These are phyloP conservation scores for Babyrousa celebensis DNA, from an alignment of 2,797 vertebrate species.

Conservation along the genomic window DNA sequence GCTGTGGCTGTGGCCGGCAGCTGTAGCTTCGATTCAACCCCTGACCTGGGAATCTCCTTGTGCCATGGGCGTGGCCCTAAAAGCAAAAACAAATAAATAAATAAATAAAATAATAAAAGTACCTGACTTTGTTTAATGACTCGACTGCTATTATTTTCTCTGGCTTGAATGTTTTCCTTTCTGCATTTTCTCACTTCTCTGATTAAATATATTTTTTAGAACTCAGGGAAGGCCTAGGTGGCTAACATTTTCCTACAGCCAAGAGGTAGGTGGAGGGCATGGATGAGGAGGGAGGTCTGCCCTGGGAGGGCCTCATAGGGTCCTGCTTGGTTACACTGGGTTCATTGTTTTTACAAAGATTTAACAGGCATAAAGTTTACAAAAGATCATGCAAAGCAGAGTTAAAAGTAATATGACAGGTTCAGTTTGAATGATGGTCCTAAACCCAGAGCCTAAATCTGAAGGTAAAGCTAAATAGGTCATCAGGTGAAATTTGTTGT, in stretches of 20 bases:
- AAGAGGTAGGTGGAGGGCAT: not conserved
- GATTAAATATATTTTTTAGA: not conserved
- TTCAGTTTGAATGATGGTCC: not conserved
- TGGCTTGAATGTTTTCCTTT: not conserved
- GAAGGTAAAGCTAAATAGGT: not conserved
- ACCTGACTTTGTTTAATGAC: not conserved
- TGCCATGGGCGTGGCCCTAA: too few relatives aligned
- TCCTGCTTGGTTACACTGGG: not conserved
- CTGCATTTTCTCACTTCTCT: not conserved
- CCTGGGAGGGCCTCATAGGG: not conserved
- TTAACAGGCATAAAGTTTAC: not conserved
- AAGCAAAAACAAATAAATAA: too few relatives aligned
- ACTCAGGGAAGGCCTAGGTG: not conserved
- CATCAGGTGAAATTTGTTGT: not conserved
- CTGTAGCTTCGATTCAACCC: too few relatives aligned
- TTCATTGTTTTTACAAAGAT: not conserved
- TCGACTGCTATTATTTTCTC: not conserved
- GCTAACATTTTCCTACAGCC: too few relatives aligned
- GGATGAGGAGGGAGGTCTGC: too few relatives aligned
- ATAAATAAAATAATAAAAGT: too few relatives aligned
- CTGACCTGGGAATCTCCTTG: too few relatives aligned
- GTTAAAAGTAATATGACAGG: not conserved
- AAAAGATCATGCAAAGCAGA: not conserved
- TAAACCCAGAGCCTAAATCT: not conserved
- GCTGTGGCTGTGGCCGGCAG: too few relatives aligned